Evolutionary conservation across 2,113 vertebrate genomes (phyloP), one percentile per base, ranked within the genome.

Genomic region (Rousettus leschenaultii): DNA sequence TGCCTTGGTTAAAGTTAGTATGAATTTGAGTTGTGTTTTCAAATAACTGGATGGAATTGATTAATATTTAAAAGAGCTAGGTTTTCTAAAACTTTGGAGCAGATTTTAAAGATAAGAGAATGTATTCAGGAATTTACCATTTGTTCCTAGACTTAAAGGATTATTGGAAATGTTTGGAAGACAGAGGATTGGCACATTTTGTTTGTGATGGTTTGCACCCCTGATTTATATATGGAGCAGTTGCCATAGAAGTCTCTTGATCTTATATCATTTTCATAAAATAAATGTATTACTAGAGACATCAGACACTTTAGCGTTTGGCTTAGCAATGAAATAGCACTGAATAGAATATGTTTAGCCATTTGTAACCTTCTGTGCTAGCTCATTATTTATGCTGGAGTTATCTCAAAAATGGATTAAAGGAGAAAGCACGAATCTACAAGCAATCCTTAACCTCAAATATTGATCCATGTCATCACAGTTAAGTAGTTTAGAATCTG

Each of bases 401-500:
- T 96, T 83, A 91, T 57, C 93, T 97, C 97, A 97, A 93, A 94
- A 95, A 61, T 57, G 89, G 93, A 86, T 96, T 96, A 94, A 96
- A 96, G 86, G 78, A 93, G 78, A 95, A 94, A 79, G 63, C 86
- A 91, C 59, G 96, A 91, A 61, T 48, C 94, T 95, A 93, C 95
- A 97, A 97, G 97, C 86, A 86, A 75, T 96, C 57, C 70, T 91
- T 92, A 97, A 94, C 96, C 97, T 96, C 97, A 98, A 94, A 96
- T 97, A 97, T 97, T 96, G 95, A 95, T 97, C 90, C 86, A 73
- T 97, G 97, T 95, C 96, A 96, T 97, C 91, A 94, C 88, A 63
- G 96, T 89, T 94, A 88, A 96, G 95, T 70, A 82, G 92, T 78
- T 96, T 91, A 86, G 92, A 89, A 91, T 95, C 88, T 97, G 77